Conservation (phyloP, 2,797 vertebrate species). For the Sebastes oblongus region DNA sequence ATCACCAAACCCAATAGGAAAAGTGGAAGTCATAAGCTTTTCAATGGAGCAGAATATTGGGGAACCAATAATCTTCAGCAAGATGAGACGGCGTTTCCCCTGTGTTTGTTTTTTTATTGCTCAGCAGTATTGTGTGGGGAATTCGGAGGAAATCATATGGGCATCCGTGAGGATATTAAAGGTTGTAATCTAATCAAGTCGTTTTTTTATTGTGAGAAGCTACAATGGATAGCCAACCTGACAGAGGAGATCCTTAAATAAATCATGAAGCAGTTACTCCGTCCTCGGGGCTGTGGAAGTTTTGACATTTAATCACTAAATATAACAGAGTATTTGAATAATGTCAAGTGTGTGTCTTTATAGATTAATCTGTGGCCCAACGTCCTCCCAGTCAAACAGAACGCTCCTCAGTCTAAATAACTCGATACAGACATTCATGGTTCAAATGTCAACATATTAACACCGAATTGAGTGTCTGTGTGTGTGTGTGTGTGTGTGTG, state of each 20-base stretch:
- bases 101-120: conserved; percentile 34
- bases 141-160: conserved; percentile 14
- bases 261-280: conserved; percentile 43
- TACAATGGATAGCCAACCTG: conserved; percentile 30
- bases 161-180: conserved; percentile 43
- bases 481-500: conserved; percentile 3
- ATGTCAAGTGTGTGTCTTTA: conserved; percentile 61
- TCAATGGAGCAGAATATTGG: not conserved
- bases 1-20: not conserved
- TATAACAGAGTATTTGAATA: conserved; percentile 51
- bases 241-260: conserved; percentile 37
- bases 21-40: conserved; percentile 19
- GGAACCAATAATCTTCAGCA: not conserved
- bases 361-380: conserved; percentile 40
- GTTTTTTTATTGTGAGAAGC: conserved; percentile 3
- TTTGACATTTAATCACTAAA: conserved; percentile 73
- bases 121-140: conserved; percentile 6
- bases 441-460: conserved; percentile 70
- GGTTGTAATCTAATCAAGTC: conserved; percentile 41
- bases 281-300: conserved; percentile 12
- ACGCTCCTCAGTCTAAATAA: conserved; percentile 28
- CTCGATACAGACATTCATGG: conserved; percentile 21
- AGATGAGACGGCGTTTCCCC: not conserved
- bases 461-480: conserved; percentile 18
- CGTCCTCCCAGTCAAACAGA: conserved; percentile 20